Base-by-base conservation (phyloP, 2,888 invertebrate species). In the Molorchus minor region DNA sequence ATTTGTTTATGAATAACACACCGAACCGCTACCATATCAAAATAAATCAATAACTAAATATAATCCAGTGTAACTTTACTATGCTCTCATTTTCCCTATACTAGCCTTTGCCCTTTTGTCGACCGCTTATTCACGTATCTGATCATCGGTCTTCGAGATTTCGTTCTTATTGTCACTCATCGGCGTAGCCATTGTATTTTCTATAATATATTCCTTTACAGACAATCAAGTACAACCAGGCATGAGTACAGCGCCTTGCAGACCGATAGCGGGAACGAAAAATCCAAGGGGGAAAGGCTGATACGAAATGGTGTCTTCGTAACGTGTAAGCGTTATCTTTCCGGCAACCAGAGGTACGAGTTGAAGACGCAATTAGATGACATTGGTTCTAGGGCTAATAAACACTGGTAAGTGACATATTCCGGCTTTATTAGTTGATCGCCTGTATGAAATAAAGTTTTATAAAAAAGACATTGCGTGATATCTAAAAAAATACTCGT, bases 361-460 rank as follows among this genome's bases (percentile, higher is more conserved):
- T 85, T 93, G 67, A 85, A 92, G 70, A 88, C 90, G 49, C 92
- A 93, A 74, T 84, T 96, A 65, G 88, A 89, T 73, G 87, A 90
- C 66, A 90, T 96, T 64, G 96, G 95, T 7, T 92, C 91, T 35
- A 85, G 96, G 53, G 84, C 90, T 51, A 91, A 91, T 80, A 95
- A 95, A 79, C 89, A 94, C 79, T 96, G 96, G 96, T 79, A 70
- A 71, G 74, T 58, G 3, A 3, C 4, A n/a, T n/a, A n/a, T n/a
- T n/a, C n/a, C n/a, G n/a, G n/a, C n/a, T n/a, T n/a, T n/a, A n/a
- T n/a, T n/a, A n/a, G n/a, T n/a, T n/a, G n/a, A n/a, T n/a, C n/a
- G n/a, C n/a, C n/a, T 5, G 25, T 8, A 25, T 8, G 4, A 5
- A 25, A 25, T 25, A 25, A 25, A 25, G 25, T 25, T 25, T 5